Conservation (phyloP, 2,888 invertebrate species). For the Neoaliturus tenellus region DNA sequence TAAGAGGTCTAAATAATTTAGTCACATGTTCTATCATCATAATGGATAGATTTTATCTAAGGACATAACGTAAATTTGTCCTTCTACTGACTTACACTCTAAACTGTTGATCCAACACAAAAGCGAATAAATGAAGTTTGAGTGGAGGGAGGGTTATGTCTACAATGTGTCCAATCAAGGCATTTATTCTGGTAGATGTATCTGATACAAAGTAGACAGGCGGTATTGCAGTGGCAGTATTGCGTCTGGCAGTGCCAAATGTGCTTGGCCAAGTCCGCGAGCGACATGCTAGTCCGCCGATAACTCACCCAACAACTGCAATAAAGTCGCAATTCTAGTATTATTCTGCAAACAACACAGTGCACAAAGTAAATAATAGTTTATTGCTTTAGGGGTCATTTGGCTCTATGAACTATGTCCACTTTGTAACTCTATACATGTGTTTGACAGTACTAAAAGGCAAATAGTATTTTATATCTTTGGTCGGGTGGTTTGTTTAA, state of each 20-base stretch:
- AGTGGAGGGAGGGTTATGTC: too few relatives aligned
- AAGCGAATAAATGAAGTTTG: too few relatives aligned
- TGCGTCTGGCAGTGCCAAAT: neutral
- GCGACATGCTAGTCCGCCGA: neutral
- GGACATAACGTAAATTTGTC: too few relatives aligned
- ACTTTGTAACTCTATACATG: neutral
- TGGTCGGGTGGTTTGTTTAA: too few relatives aligned
- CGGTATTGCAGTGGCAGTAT: neutral
- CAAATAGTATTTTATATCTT: too few relatives aligned
- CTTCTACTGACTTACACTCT: too few relatives aligned
- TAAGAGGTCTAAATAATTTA: too few relatives aligned
- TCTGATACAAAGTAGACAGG: neutral
- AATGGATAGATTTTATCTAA: too few relatives aligned
- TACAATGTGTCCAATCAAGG: too few relatives aligned
- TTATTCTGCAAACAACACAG: slow-evolving; percentile 26
- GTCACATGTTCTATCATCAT: too few relatives aligned
- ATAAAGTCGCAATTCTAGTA: slow-evolving; percentile 16
- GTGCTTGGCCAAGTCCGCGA: neutral
- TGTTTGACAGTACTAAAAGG: neutral
- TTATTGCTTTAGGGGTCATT: neutral
- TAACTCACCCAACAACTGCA: slow-evolving; percentile 10
- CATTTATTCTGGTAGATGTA: neutral
- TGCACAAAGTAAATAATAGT: slow-evolving; percentile 1
- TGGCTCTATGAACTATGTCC: neutral
- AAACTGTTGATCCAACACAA: too few relatives aligned